Evolutionary conservation across 30 jellyfish, hydroid and myxozoan species (phyloP).

Genomic region (Rhopilema esculentum): DNA sequence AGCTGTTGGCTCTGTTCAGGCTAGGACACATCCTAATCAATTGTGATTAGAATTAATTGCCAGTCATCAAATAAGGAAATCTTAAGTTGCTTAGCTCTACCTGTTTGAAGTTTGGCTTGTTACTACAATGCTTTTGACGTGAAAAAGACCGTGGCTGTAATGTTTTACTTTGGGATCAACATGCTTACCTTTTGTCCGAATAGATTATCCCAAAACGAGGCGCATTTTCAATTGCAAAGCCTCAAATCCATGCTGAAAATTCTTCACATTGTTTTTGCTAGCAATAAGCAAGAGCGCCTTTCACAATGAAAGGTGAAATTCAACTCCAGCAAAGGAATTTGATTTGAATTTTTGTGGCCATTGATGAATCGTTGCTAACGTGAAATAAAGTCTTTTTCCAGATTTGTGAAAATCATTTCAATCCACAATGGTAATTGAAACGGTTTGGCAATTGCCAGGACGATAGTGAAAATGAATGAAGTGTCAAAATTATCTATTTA

Average conservation of each 20-base stretch:
- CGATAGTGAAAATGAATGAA: not conserved
- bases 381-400: not conserved
- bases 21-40: not conserved
- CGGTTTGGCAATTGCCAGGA: not conserved
- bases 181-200: slow-evolving; percentile 7
- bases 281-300: not conserved
- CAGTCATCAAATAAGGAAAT: not conserved
- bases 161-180: not conserved
- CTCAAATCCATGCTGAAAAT: slow-evolving; percentile 2
- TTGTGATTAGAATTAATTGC: not conserved
- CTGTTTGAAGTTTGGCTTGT: slow-evolving; percentile 8
- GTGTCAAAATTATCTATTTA: not conserved
- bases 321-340: not conserved
- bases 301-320: not conserved
- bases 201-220: slow-evolving; percentile 9
- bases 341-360: not conserved
- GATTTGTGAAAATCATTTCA: not conserved
- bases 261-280: not conserved
- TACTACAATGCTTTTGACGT: not conserved
- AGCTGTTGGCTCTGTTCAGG: not conserved
- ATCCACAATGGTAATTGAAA: not conserved
- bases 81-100: slow-evolving; percentile 2
- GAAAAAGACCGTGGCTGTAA: slow-evolving; percentile 10
- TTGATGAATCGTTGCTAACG: not conserved
- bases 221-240: not conserved